phyloP scores from a whole-genome alignment of 1,140 invertebrate genomes.

The Bombus sibiricus region DNA sequence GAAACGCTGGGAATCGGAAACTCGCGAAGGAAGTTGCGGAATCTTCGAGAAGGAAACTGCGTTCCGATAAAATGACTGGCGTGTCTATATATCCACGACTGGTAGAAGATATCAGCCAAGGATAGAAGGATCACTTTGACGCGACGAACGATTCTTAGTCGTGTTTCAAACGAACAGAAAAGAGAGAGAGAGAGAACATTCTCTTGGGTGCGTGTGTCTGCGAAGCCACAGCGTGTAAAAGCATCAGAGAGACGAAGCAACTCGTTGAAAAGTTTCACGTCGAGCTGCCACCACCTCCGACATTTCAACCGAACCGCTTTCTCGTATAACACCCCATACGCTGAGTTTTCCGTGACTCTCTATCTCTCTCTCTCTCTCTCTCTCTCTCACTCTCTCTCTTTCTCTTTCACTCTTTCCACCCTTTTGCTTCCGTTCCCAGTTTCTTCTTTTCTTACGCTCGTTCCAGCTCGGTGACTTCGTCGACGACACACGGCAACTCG shows the following conservation, averaged over 20 bases:
- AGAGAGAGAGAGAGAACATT: conserved; percentile 12
- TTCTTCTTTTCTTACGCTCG: background rate
- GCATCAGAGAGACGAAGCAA: conserved; percentile 38
- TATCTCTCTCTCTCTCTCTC: background rate
- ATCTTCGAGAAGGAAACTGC: background rate
- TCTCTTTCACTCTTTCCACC: background rate
- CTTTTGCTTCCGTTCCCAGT: background rate
- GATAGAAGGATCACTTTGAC: conserved; percentile 47
- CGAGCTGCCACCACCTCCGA: conserved; percentile 46
- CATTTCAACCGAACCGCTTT: conserved; percentile 62
- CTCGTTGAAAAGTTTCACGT: conserved; percentile 63
- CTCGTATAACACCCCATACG: conserved; percentile 56
- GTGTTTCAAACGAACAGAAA: conserved; percentile 8
- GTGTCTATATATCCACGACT: too few relatives aligned
- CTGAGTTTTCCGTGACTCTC: conserved; percentile 54
- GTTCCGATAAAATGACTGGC: background rate
- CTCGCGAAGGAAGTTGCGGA: background rate
- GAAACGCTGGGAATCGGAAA: background rate
- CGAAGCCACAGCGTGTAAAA: background rate
- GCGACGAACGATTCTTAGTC: conserved; percentile 43
- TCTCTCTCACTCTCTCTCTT: background rate
- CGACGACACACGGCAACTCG: background rate
- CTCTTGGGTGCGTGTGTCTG: conserved; percentile 15
- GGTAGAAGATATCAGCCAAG: background rate
- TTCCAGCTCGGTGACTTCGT: too few relatives aligned